Percentiles rank a stretch among this genome's conserved stretches.
Conservation (phyloP, 2,113 vertebrate genomes). For the Paramormyrops kingsleyae region DNA sequence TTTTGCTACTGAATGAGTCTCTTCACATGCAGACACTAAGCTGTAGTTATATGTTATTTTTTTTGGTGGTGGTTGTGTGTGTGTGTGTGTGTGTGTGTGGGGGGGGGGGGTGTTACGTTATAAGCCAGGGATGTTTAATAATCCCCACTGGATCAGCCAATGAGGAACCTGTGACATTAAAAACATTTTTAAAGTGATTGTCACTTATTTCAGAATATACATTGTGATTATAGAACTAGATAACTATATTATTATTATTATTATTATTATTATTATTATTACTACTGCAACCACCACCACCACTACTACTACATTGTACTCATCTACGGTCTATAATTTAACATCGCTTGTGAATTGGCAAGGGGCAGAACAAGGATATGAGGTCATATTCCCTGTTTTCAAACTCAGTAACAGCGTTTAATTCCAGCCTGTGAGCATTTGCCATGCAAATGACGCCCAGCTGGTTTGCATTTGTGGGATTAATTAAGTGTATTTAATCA, state of each 20-base stretch:
- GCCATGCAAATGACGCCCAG: constrained; percentile 3
- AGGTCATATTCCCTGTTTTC: not conserved
- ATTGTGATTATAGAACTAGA: not conserved
- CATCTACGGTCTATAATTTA: not conserved
- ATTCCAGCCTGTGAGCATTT: not conserved
- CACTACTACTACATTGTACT: not conserved
- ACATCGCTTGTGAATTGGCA: not conserved
- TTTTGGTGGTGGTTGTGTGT: not conserved
- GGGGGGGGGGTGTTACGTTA: not conserved
- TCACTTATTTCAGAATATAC: not conserved
- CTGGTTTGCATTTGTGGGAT: not conserved
- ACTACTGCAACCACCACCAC: too few species aligned
- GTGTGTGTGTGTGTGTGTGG: too few species aligned
- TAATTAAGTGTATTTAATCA: constrained; percentile 12
- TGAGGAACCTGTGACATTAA: not conserved
- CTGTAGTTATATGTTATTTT: not conserved
- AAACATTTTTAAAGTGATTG: not conserved
- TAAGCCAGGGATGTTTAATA: not conserved
- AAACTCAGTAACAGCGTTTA: not conserved
- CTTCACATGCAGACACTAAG: not conserved
- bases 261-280: not conserved
- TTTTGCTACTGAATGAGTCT: not conserved
- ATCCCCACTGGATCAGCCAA: not conserved
- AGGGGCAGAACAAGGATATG: not conserved
- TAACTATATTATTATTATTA: not conserved